Percentiles rank a stretch among this genome's conserved stretches.
phyloP scores from a whole-genome alignment of 2,113 vertebrate genomes.

The Ascaphus truei region DNA sequence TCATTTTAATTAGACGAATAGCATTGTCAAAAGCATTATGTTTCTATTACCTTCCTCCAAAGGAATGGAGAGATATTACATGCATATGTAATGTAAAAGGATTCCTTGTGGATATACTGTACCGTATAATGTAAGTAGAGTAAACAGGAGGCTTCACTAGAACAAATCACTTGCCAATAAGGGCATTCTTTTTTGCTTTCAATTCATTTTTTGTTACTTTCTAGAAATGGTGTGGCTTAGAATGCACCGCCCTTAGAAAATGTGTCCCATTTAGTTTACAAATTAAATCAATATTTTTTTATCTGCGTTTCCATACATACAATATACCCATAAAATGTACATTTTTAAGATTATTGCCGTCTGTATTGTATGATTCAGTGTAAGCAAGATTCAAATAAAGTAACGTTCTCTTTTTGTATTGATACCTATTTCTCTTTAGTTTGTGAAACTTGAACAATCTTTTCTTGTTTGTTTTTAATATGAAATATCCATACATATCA shows the following conservation, averaged over 20 bases:
- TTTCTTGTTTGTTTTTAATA: slow-evolving; percentile 14
- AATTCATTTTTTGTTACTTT: too few species aligned
- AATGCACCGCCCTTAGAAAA: too few species aligned
- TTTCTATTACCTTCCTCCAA: neutral
- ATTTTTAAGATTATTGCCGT: neutral
- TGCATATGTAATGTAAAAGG: too few species aligned
- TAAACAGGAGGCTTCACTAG: too few species aligned
- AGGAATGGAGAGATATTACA: too few species aligned
- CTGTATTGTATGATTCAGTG: neutral
- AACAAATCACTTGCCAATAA: too few species aligned
- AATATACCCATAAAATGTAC: neutral
- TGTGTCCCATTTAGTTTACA: neutral
- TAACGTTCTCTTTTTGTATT: neutral
- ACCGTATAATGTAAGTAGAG: too few species aligned
- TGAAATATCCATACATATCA: slow-evolving; percentile 6
- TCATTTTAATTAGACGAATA: neutral
- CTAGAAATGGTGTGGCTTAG: too few species aligned
- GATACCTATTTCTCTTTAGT: slow-evolving; percentile 23
- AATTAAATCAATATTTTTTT: neutral
- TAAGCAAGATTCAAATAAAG: slow-evolving; percentile 19
- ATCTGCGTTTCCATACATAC: too few species aligned
- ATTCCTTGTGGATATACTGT: too few species aligned
- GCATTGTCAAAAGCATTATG: neutral
- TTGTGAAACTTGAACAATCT: slow-evolving; percentile 19
- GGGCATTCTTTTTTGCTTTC: too few species aligned